phyloP scores from a whole-genome alignment of 2,797 vertebrate species.

The Typhlichthys subterraneus region DNA sequence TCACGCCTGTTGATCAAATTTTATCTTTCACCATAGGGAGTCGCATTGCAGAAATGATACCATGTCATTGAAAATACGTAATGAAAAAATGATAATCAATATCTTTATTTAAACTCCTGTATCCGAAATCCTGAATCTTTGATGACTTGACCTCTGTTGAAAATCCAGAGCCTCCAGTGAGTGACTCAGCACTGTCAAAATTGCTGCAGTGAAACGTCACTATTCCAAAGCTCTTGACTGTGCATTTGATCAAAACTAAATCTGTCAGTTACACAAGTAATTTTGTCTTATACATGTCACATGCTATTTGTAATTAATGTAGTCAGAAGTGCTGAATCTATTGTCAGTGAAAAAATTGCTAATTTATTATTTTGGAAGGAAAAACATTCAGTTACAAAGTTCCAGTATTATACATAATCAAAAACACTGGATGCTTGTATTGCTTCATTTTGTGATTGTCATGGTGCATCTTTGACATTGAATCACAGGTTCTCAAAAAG shows the following conservation, averaged over 20 bases:
- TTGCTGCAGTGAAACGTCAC: slow-evolving; percentile 10
- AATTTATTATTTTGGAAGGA: too few relatives aligned
- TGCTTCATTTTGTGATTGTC: slow-evolving; percentile 1
- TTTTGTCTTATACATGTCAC: slow-evolving; percentile 37
- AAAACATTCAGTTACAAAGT: too few relatives aligned
- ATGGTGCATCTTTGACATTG: slow-evolving; percentile 16
- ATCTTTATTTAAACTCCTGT: neutral
- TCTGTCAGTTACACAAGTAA: slow-evolving; percentile 41
- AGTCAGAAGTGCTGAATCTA: slow-evolving; percentile 50
- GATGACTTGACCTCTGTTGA: slow-evolving; percentile 9
- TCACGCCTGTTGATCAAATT: too few relatives aligned
- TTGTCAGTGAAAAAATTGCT: too few relatives aligned
- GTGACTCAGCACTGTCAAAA: slow-evolving; percentile 10
- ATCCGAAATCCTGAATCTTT: slow-evolving; percentile 14
- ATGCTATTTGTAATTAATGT: slow-evolving; percentile 28
- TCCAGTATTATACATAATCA: too few relatives aligned
- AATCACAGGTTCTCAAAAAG: slow-evolving; percentile 35
- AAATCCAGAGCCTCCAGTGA: slow-evolving; percentile 19
- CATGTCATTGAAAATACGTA: neutral
- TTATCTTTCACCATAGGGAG: too few relatives aligned
- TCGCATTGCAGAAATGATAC: neutral
- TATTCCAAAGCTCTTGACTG: slow-evolving; percentile 23
- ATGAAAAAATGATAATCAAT: too few relatives aligned
- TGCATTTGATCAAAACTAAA: slow-evolving; percentile 45
- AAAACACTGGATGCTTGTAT: too few relatives aligned